phyloP scores from a whole-genome alignment of 2,888 invertebrate genomes.

The Chelonus formosanus region DNA sequence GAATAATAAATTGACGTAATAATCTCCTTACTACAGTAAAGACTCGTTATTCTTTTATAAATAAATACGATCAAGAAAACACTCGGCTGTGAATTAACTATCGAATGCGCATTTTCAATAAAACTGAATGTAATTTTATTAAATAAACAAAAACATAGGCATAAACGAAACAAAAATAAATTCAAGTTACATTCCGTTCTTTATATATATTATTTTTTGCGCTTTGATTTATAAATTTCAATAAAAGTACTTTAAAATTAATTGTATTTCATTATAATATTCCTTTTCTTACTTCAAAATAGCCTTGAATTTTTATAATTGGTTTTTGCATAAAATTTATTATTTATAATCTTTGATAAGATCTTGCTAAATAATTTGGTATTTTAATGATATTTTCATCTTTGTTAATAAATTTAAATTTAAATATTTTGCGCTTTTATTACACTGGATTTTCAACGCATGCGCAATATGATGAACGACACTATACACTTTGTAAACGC shows the following conservation, averaged over 20 bases:
- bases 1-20: too few relatives aligned
- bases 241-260: background rate
- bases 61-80: conserved; percentile 3
- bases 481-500: conserved; percentile 4
- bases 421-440: background rate
- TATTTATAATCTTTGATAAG: too few relatives aligned
- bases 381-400: too few relatives aligned
- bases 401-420: too few relatives aligned
- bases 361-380: too few relatives aligned
- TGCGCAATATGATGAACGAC: conserved; percentile 16
- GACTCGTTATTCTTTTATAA: conserved; percentile 23
- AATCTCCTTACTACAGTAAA: background rate
- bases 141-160: too few relatives aligned
- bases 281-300: background rate
- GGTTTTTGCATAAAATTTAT: too few relatives aligned
- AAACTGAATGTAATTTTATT: background rate
- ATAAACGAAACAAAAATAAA: background rate
- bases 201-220: conserved; percentile 4
- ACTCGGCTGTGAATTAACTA: conserved; percentile 32
- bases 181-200: conserved; percentile 24
- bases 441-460: conserved; percentile 2
- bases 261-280: background rate
- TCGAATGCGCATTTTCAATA: conserved; percentile 28
- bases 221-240: conserved; percentile 12
- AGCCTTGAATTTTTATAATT: background rate